Percentiles rank a stretch among this genome's conserved stretches.
Conservation (phyloP, 2,113 vertebrate species). For the Terrapene triunguis region DNA sequence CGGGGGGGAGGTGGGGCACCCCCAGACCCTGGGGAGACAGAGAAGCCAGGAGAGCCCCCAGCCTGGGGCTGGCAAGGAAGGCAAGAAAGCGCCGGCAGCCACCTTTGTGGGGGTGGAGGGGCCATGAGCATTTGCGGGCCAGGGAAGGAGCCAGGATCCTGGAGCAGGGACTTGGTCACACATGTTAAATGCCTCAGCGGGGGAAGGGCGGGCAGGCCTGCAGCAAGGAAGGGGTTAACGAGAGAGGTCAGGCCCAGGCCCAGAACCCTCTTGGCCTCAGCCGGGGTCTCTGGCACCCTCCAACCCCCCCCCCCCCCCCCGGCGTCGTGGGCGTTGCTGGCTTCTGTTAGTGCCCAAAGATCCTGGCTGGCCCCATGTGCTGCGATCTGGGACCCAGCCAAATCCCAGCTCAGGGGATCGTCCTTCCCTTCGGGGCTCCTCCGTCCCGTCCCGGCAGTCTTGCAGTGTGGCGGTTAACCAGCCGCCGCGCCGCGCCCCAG, state of each 20-base stretch:
- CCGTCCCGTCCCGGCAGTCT: background rate
- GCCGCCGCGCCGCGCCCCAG: background rate
- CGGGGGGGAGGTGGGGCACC: background rate
- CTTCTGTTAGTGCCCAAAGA: too few species aligned
- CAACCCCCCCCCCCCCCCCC: too few species aligned
- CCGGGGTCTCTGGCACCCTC: too few species aligned
- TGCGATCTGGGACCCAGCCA: too few species aligned
- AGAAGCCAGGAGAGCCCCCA: background rate
- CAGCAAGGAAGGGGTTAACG: background rate
- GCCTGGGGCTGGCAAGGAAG: background rate
- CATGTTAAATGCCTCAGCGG: too few species aligned
- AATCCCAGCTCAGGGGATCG: too few species aligned
- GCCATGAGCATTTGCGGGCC: background rate
- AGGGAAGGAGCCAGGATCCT: background rate
- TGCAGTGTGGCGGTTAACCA: background rate
- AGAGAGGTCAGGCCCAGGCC: too few species aligned
- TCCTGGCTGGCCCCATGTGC: too few species aligned
- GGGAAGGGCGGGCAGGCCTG: background rate
- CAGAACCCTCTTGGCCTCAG: background rate
- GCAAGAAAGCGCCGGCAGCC: background rate
- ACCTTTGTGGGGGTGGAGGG: background rate
- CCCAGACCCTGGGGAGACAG: background rate
- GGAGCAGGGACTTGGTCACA: too few species aligned
- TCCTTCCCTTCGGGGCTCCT: too few species aligned
- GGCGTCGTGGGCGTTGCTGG: too few species aligned